Base-by-base conservation (phyloP, 2,888 invertebrate genomes). In the Coleophora deauratella region DNA sequence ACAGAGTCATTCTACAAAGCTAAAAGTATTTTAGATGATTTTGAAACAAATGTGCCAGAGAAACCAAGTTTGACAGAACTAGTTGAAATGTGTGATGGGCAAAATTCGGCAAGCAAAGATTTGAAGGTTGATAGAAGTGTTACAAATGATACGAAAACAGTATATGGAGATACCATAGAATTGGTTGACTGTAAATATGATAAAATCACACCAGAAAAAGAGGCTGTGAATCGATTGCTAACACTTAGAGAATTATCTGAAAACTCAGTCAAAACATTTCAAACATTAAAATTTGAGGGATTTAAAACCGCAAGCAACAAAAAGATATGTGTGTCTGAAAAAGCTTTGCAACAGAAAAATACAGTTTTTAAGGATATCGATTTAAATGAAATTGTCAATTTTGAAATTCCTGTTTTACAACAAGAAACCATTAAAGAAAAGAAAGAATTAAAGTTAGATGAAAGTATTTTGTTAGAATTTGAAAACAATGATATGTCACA, bases 1-100 rank as follows among this genome's bases (percentile, higher is more conserved):
- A 59, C 67, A 34, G 64, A 69, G 9, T 76, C 79, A 9, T 78
- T 72, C 52, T 50, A 44, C 13, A 79, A 67, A 56, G 81, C 81
- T 1, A 65, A 69, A 54, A 64, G 42, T 50, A 50, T 85, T 10
- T 54, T 84, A 32, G 49, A 62, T 37, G 57, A 59, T 40, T 21
- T 59, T 32, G 50, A 46, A 27, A 44, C 48, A 34, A 40, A 49
- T 39, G 13, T 37, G 7, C 41, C 12, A 30, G 55, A 54, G 28
- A 54, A 59, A 38, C 34, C 59, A 3, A 60, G 61, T 33, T 41
- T 74, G 1, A 63, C 55, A 14, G 68, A 73, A 21, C 46, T 72
- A 32, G 66, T 75, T 32, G 54, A 66, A 35, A 55, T 52, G 27
- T 59, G 51, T 53, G 62, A 70, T 40, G 31, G 3, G 6, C 21